Base-by-base conservation (phyloP, 1,140 invertebrate genomes). In the Sinonovacula constricta region DNA sequence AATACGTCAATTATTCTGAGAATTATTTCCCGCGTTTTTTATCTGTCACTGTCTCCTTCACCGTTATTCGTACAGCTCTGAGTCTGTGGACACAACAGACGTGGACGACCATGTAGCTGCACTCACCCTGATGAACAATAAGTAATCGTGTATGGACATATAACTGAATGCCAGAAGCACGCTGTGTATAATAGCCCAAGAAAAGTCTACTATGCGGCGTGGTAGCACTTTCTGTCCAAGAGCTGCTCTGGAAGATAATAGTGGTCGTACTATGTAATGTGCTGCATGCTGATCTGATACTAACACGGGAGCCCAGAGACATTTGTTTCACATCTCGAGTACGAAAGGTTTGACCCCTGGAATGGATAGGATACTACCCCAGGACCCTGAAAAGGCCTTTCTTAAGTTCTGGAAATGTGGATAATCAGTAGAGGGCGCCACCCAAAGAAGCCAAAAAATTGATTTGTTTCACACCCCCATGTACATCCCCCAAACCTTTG, bases 191-290 rank as follows among this genome's bases (percentile, higher is more conserved):
- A 56, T 56, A 10, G 53, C 53, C 53, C 53, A 56, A 56, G 53
- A 56, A n/a, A 56, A 56, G n/a, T 56, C 53, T 56, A 56, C 53
- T 56, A 56, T 56, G 5, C 53, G 5, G n/a, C 53, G 53, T 56
- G 53, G 53, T 5, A 56, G n/a, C n/a, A 56, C 5, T 56, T 56
- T 56, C n/a, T 18, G 53, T 56, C n/a, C n/a, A n/a, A n/a, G 53
- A 56, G 53, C 53, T n/a, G 53, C n/a, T 56, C n/a, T 56, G 5
- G 26, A 56, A 56, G 53, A 10, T 56, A 56, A 56, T 26, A 56
- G n/a, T n/a, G 53, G 53, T n/a, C 53, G 5, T 56, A 56, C n/a
- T 56, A 56, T 56, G n/a, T 10, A 56, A 56, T 56, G 5, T n/a
- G 53, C 26, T 56, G 53, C 53, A n/a, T 56, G 53, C 5, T 56